phyloP scores from a whole-genome alignment of 1,140 invertebrate species.

The Drosophila obscura region DNA sequence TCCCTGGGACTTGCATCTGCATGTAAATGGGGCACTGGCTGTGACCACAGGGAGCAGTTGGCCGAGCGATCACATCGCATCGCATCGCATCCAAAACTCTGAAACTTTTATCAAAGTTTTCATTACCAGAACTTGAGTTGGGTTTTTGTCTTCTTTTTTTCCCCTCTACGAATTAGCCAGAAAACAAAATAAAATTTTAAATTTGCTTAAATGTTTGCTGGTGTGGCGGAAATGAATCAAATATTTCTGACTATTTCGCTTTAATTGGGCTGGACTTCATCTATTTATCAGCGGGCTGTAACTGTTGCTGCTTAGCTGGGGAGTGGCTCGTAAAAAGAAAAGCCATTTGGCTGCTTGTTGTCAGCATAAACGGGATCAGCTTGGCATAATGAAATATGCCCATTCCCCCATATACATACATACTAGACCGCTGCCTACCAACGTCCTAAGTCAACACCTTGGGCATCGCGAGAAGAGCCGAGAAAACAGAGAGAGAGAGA shows the following conservation, averaged over 20 bases:
- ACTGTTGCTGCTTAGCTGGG: conserved; percentile 38
- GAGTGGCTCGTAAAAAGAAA: conserved; percentile 29
- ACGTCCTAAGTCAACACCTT: conserved; percentile 64
- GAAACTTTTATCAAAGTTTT: too few relatives aligned
- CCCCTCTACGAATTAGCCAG: too few relatives aligned
- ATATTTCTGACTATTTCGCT: not conserved
- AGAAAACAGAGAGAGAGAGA: not conserved
- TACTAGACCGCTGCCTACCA: not conserved
- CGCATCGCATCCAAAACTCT: too few relatives aligned
- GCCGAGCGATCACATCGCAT: conserved; percentile 5
- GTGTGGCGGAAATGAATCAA: too few relatives aligned
- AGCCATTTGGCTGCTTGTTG: conserved; percentile 41
- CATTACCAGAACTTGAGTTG: too few relatives aligned
- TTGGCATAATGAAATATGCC: conserved; percentile 50
- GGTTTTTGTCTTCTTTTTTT: too few relatives aligned
- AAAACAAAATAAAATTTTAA: too few relatives aligned
- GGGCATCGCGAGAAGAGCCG: not conserved
- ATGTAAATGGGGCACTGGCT: conserved; percentile 19
- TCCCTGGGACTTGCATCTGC: conserved; percentile 18
- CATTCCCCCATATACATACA: not conserved
- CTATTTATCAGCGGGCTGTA: conserved; percentile 17
- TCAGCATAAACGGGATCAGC: conserved; percentile 46
- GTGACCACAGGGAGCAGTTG: not conserved
- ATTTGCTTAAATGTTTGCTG: too few relatives aligned
- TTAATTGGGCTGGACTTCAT: not conserved